A percentile compares a stretch with the other conserved stretches of the same genome.
These are phyloP conservation scores for Bombyx mori DNA, from an alignment of 1,140 invertebrate genomes.

Conservation along the genomic window DNA sequence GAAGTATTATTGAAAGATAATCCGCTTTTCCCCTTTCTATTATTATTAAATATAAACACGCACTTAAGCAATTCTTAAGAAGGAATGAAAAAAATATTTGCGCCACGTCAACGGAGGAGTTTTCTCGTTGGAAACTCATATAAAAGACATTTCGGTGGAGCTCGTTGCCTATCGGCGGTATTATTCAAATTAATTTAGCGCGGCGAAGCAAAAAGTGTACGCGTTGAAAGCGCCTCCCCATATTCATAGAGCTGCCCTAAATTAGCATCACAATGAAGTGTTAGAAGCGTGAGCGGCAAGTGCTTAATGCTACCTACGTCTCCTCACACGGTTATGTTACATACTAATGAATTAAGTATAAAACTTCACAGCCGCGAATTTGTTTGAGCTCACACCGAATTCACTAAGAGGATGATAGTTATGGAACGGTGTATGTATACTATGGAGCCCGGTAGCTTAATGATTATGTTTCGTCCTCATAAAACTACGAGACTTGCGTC, in stretches of 20 bases:
- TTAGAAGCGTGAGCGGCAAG: slow-evolving; percentile 49
- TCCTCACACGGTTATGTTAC: slow-evolving; percentile 55
- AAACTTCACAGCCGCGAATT: slow-evolving; percentile 47
- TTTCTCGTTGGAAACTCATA: slow-evolving; percentile 54
- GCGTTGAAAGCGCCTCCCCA: slow-evolving; percentile 40
- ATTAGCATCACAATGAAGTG: slow-evolving; percentile 70
- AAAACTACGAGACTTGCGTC: too few species aligned
- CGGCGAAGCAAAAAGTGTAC: slow-evolving; percentile 62
- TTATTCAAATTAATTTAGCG: slow-evolving; percentile 68
- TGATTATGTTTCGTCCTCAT: background rate
- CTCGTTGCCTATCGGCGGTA: slow-evolving; percentile 57
- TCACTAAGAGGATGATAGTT: slow-evolving; percentile 16
- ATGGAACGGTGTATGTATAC: background rate
- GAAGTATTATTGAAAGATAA: slow-evolving; percentile 11
- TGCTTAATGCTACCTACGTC: slow-evolving; percentile 57
- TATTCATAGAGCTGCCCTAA: slow-evolving; percentile 64
- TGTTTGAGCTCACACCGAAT: slow-evolving; percentile 37
- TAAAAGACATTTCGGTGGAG: slow-evolving; percentile 58
- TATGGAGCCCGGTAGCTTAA: background rate
- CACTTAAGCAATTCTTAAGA: slow-evolving; percentile 35
- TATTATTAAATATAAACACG: slow-evolving; percentile 47
- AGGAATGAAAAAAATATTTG: slow-evolving; percentile 35
- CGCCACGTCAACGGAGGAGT: slow-evolving; percentile 24
- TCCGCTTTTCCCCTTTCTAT: slow-evolving; percentile 21
- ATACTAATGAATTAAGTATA: slow-evolving; percentile 56